phyloP scores from a whole-genome alignment of 2,113 vertebrate species.

The Triplophysa tibetana region DNA sequence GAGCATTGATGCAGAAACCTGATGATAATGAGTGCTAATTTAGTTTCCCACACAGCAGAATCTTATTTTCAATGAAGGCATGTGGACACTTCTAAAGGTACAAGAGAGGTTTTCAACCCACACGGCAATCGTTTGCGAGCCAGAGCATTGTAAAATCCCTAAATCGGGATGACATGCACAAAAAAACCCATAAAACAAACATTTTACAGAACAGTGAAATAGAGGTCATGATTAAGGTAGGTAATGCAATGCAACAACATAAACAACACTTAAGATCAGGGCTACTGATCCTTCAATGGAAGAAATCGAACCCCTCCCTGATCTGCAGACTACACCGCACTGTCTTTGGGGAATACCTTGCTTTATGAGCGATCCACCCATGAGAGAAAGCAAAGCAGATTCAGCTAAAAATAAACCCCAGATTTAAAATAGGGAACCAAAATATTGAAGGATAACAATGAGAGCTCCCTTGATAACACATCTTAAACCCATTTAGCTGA shows the following conservation, averaged over 20 bases:
- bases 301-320: not conserved
- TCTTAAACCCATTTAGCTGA: not conserved
- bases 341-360: constrained; percentile 35
- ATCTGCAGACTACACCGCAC: constrained; percentile 26
- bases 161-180: not conserved
- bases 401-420: not conserved
- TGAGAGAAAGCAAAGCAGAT: constrained; percentile 18
- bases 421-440: no score
- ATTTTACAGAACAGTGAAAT: not conserved
- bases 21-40: constrained; percentile 26
- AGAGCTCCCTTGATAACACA: not conserved
- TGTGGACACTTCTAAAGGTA: not conserved
- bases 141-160: not conserved
- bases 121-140: not conserved
- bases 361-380: constrained; percentile 24
- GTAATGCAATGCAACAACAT: not conserved
- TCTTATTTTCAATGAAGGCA: constrained; percentile 15
- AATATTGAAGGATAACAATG: not conserved
- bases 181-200: not conserved
- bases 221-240: not conserved
- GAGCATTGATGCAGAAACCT: not conserved
- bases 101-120: not conserved
- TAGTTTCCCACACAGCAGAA: constrained; percentile 20
- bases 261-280: not conserved
- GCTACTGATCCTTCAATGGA: not conserved